These are phyloP conservation scores for Alca torda DNA, from an alignment of 2,797 vertebrate species.

Conservation along the genomic window DNA sequence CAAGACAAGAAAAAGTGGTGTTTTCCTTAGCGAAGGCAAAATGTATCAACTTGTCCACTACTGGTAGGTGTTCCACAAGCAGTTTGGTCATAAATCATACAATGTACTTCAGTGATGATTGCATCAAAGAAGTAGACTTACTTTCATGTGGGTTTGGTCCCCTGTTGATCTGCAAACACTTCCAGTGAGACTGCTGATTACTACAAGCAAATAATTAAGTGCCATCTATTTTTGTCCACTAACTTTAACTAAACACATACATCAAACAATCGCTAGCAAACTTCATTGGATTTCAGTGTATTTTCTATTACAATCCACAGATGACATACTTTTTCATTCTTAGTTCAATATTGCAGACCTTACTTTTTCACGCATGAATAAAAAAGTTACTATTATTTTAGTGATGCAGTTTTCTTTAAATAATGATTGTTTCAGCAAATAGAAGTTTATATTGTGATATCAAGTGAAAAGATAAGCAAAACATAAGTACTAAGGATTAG, in stretches of 20 bases:
- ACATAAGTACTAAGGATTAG: neutral
- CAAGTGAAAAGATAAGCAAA: slow-evolving; percentile 1
- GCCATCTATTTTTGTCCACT: neutral
- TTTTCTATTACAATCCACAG: neutral
- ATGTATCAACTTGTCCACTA: neutral
- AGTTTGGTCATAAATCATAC: neutral
- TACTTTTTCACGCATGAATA: neutral
- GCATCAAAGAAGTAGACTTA: neutral
- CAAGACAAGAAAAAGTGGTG: neutral
- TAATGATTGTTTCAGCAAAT: neutral
- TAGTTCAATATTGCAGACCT: neutral
- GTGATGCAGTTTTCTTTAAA: neutral
- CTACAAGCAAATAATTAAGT: neutral
- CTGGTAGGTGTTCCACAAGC: neutral
- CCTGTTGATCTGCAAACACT: neutral
- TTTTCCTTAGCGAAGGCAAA: neutral
- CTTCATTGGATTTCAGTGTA: neutral
- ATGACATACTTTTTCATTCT: neutral
- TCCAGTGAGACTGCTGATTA: neutral
- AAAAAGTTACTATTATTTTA: neutral
- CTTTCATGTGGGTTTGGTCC: neutral
- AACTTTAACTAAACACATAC: neutral
- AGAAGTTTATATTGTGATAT: neutral
- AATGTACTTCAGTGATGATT: no score
- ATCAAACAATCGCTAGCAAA: neutral